A percentile compares a stretch with the other conserved stretches of the same genome.
Conservation (phyloP, 2,113 vertebrate species). For the Struthidea cinerea region DNA sequence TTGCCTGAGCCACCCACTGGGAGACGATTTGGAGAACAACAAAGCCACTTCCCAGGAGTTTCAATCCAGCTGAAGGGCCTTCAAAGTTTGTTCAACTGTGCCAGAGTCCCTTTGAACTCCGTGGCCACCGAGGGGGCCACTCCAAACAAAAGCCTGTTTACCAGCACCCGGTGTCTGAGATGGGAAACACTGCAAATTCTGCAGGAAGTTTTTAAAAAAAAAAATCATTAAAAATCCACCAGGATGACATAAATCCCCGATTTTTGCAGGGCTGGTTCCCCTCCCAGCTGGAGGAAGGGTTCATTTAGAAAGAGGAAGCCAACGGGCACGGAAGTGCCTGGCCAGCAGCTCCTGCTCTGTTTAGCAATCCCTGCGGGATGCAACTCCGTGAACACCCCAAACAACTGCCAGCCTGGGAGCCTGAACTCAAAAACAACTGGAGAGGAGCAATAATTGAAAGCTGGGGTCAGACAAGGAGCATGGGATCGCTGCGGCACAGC, state of each 20-base stretch:
- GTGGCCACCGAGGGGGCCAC: neutral
- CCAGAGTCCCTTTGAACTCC: neutral
- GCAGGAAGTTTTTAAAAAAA: neutral
- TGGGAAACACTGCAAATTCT: neutral
- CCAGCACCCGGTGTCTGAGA: neutral
- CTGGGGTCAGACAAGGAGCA: neutral
- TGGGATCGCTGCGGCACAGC: neutral
- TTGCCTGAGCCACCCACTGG: neutral
- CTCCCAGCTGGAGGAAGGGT: neutral
- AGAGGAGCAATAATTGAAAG: neutral
- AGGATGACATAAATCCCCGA: neutral
- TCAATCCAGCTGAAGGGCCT: neutral
- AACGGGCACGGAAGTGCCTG: neutral
- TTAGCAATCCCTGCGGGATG: neutral
- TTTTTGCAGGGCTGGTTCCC: neutral
- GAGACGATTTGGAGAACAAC: neutral
- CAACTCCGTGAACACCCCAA: neutral
- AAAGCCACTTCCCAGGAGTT: neutral
- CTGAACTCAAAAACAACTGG: neutral
- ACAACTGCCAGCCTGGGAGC: neutral
- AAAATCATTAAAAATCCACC: neutral
- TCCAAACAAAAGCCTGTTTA: neutral
- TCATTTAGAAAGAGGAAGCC: neutral
- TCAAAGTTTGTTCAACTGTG: neutral
- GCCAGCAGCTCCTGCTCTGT: neutral